Evolutionary conservation across 2,113 vertebrate genomes (phyloP), one percentile per base, ranked within the genome.

Genomic region (Brachirus orientalis): DNA sequence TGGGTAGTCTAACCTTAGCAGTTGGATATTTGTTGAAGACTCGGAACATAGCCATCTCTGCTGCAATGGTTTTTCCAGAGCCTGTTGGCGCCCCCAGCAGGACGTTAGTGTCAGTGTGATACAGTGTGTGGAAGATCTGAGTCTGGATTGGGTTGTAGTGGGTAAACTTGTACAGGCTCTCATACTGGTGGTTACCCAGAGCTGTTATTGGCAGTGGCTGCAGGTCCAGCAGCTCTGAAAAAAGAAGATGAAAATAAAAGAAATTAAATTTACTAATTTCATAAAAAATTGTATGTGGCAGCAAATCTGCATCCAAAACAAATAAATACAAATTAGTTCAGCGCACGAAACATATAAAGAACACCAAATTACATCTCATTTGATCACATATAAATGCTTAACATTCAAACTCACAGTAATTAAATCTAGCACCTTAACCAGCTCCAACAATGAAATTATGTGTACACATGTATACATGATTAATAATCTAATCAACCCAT

Each of bases 61-160:
- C 98, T 40, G 97, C 97, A 45, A 99, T 96, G 33, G 98, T 99
- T 81, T 99, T 99, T 41, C 98, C 97, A 11, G 98, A 99, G 70
- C 98, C 98, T 10, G 98, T 99, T 8, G 98, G 98, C 0, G 97
- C 98, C 80, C 98, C 98, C 77, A 99, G 96, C 43, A 99, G 94
- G 77, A 99, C 95, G 60, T 98, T 99, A 47, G 94, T 95, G 86
- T 99, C 96, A 3, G 94, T 96, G 89, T 99, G 97, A 80, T 99
- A 99, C 0, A 99, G 89, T 0, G 96, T 98, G 83, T 99, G 96
- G 89, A 99, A 99, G 91, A 99, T 98, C 79, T 99, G 98, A 0
- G 98, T 99, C 92, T 99, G 98, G 75, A 99, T 95, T 67, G 98
- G 97, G 88, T 99, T 99, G 89, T 95, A 99, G 89, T 99, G 98